Conservation (phyloP, 2,888 invertebrate species). For the Amiota minor region DNA sequence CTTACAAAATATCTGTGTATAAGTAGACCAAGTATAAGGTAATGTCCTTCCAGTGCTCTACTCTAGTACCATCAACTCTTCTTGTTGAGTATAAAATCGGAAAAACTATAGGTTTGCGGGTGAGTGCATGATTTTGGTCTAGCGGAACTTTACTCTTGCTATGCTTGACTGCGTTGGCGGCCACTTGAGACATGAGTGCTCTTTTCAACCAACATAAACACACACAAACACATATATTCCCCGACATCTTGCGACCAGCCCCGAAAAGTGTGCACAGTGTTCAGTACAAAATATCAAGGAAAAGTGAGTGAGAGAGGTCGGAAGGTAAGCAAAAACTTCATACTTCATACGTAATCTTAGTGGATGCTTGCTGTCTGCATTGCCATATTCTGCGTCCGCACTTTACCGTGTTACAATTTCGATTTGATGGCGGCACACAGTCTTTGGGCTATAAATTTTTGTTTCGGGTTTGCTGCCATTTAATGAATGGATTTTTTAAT, state of each 20-base stretch:
- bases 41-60: neutral
- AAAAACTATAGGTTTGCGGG: neutral
- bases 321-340: too few species aligned
- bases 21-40: neutral
- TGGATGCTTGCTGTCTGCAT: too few species aligned
- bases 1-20: neutral
- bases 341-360: too few species aligned
- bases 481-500: constrained; percentile 68
- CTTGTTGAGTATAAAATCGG: constrained; percentile 1
- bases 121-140: constrained; percentile 12
- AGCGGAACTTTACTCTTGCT: constrained; percentile 14
- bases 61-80: neutral
- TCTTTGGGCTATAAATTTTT: constrained; percentile 57
- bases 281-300: too few species aligned
- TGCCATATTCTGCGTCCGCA: too few species aligned
- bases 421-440: constrained; percentile 14
- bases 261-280: neutral
- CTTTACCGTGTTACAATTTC: too few species aligned
- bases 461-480: constrained; percentile 54
- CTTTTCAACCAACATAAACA: neutral
- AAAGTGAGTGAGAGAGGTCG: too few species aligned
- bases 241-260: neutral
- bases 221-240: neutral
- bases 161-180: constrained; percentile 12
- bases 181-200: constrained; percentile 26